These are phyloP conservation scores for Osmerus mordax DNA, from an alignment of 2,113 vertebrate genomes.

Conservation along the genomic window DNA sequence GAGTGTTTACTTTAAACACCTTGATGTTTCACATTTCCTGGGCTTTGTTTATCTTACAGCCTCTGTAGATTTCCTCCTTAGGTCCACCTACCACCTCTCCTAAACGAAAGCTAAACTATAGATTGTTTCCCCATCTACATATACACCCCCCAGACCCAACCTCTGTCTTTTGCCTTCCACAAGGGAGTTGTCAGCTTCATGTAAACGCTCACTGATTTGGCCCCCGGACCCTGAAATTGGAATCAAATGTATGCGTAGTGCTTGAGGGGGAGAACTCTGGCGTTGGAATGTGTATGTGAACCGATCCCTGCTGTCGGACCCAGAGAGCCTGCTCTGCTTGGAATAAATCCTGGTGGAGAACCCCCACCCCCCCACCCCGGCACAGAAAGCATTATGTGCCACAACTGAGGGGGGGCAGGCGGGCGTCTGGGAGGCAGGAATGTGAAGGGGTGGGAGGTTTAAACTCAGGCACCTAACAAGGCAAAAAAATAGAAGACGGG, in stretches of 20 bases:
- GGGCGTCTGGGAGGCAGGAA: not conserved
- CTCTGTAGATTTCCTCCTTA: not conserved
- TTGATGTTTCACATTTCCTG: not conserved
- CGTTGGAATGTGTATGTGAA: slow-evolving; percentile 26
- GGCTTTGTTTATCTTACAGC: slow-evolving; percentile 21
- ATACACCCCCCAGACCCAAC: not conserved
- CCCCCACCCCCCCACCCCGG: slow-evolving; percentile 9
- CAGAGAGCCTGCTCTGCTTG: not conserved
- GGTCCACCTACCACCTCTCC: not conserved
- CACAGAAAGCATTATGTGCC: slow-evolving; percentile 20
- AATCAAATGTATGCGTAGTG: not conserved
- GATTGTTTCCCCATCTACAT: too few species aligned
- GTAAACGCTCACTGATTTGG: not conserved
- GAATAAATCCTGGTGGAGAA: slow-evolving; percentile 21
- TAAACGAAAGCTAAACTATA: too few species aligned
- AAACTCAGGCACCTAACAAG: slow-evolving; percentile 28
- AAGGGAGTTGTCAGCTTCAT: not conserved
- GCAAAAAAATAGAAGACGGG: slow-evolving; percentile 17
- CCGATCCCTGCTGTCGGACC: not conserved
- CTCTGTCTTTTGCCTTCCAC: not conserved
- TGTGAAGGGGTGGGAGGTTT: slow-evolving; percentile 23
- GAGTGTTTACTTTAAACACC: not conserved
- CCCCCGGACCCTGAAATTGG: not conserved
- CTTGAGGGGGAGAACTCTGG: not conserved
- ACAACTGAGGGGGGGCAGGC: not conserved